A percentile compares a stretch with the other conserved stretches of the same genome.
phyloP scores from a whole-genome alignment of 2,113 vertebrate species.

The Ursus arctos region DNA sequence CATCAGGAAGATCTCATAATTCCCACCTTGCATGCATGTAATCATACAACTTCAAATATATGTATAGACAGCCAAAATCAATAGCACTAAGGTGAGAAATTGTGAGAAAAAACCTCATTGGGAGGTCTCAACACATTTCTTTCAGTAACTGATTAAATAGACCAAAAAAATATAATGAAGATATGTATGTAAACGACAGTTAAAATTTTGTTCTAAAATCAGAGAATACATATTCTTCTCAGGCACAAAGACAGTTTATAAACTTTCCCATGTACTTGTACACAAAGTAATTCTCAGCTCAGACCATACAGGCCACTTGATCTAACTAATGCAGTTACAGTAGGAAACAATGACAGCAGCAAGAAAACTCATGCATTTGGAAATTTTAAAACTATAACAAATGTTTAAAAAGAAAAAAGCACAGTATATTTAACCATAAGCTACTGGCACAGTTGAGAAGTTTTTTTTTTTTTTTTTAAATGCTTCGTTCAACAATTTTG shows the following conservation, averaged over 20 bases:
- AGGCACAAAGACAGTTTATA: not conserved
- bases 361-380: not conserved
- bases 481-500: not conserved
- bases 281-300: not conserved
- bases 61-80: not conserved
- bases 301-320: not conserved
- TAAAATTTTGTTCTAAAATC: not conserved
- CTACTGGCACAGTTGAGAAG: not conserved
- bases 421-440: constrained; percentile 21
- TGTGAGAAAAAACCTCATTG: not conserved
- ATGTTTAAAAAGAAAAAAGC: constrained; percentile 39
- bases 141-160: not conserved
- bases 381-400: constrained; percentile 4
- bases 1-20: not conserved
- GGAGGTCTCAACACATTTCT: not conserved
- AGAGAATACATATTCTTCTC: not conserved
- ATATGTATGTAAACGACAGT: constrained; percentile 7
- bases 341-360: not conserved
- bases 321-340: not conserved
- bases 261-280: not conserved
- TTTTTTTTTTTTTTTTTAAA: not conserved
- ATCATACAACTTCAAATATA: not conserved
- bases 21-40: not conserved
- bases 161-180: not conserved
- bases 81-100: not conserved